Conservation (phyloP, 1,140 invertebrate species). For the Drosophila lacertosa region DNA sequence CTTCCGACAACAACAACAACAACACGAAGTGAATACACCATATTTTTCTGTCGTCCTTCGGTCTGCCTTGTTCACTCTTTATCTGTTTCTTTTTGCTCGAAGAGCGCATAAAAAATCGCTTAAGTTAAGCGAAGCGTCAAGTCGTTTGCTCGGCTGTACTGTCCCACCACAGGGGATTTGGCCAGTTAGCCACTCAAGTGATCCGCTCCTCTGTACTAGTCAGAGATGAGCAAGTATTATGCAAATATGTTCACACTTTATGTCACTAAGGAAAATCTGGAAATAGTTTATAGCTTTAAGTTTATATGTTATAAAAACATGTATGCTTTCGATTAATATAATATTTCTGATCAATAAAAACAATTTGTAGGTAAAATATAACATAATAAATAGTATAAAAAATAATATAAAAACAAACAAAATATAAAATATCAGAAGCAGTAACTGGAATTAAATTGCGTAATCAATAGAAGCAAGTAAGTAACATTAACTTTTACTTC, state of each 20-base stretch:
- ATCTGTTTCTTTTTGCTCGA: slow-evolving; percentile 24
- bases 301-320: too few relatives aligned
- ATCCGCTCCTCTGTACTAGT: slow-evolving; percentile 21
- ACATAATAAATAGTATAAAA: too few relatives aligned
- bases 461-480: too few relatives aligned
- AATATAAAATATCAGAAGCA: too few relatives aligned
- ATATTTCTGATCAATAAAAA: too few relatives aligned
- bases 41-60: slow-evolving; percentile 39
- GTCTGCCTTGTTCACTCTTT: background rate
- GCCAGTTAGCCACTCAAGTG: slow-evolving; percentile 77
- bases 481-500: too few relatives aligned
- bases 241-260: slow-evolving; percentile 17
- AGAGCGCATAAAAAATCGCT: slow-evolving; percentile 78
- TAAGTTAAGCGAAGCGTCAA: slow-evolving; percentile 81
- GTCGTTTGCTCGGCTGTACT: slow-evolving; percentile 69
- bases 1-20: slow-evolving; percentile 11
- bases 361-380: too few relatives aligned
- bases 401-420: too few relatives aligned
- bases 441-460: too few relatives aligned
- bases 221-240: slow-evolving; percentile 60
- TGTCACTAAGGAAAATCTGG: background rate
- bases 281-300: background rate
- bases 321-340: too few relatives aligned
- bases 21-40: slow-evolving; percentile 50
- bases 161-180: slow-evolving; percentile 74